A percentile compares a stretch with the other conserved stretches of the same genome.
These are phyloP conservation scores for Lepidurus apus DNA, from an alignment of 1,140 invertebrate genomes.

Conservation along the genomic window DNA sequence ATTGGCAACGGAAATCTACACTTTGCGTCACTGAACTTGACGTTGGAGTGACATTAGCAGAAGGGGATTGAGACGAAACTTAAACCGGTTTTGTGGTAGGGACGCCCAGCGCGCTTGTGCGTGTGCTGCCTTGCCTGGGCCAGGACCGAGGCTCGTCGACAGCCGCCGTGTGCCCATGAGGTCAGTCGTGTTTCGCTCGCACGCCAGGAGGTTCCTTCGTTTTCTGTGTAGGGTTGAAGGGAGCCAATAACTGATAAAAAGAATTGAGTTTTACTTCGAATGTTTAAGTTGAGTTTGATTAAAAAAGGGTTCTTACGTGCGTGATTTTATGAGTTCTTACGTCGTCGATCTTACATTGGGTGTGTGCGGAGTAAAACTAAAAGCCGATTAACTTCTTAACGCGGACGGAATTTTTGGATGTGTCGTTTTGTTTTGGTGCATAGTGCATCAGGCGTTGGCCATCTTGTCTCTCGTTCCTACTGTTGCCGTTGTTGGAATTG, in stretches of 20 bases:
- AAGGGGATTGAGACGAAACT: not conserved
- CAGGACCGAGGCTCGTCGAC: not conserved
- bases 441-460: not conserved
- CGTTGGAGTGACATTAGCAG: not conserved
- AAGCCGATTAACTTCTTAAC: not conserved
- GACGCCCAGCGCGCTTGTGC: conserved; percentile 16
- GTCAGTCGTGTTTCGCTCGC: not conserved
- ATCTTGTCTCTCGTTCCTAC: not conserved
- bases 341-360: not conserved
- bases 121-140: not conserved
- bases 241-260: no score
- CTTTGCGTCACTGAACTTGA: not conserved
- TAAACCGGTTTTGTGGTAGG: not conserved
- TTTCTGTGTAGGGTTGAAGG: not conserved
- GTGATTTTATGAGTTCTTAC: no score
- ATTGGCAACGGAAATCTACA: not conserved
- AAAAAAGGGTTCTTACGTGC: no score
- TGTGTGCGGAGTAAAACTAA: not conserved
- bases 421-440: conserved; percentile 7
- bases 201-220: not conserved
- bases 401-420: not conserved
- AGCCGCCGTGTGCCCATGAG: not conserved
- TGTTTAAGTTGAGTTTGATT: no score
- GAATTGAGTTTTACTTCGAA: no score
- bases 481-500: not conserved